Base-by-base conservation (phyloP, 2,113 vertebrate species). In the Oncorhynchus gorbuscha region DNA sequence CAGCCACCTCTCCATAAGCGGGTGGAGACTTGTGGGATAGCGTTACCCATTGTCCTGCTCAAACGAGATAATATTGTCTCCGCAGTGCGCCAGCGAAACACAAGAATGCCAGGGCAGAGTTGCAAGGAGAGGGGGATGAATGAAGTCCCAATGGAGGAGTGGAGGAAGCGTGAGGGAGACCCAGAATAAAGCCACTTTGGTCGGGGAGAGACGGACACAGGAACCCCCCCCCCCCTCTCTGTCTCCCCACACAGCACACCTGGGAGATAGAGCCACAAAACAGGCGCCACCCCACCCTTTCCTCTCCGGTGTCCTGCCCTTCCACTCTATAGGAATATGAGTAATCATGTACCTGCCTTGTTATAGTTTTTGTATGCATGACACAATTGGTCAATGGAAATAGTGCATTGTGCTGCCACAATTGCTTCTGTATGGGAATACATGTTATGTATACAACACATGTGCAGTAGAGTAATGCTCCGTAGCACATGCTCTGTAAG, bases 211-310 rank as follows among this genome's bases (percentile, higher is more conserved):
- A 16, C 16, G 9, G 26, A 68, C 45, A 55, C 8, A n/a, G 16
- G 24, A 28, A 51, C 2, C 30, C 30, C 8, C 39, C 30, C 8
- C 39, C 8, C 45, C 1, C 64, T 7, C 12, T 1, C 3, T 64
- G 13, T n/a, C 61, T 49, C 39, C 69, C 64, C 59, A 14, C 55
- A 48, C 58, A 16, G 16, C 65, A 77, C 66, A 74, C 30, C 66
- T 81, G 79, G 70, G 74, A 61, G 49, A 59, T 68, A 28, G 51
- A 30, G 69, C 35, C 39, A 80, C 61, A 59, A 59, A 72, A 24
- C n/a, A 67, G 22, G 16, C 58, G 18, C 72, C 30, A 13, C 39
- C 9, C 39, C 68, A 70, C 35, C 69, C 30, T n/a, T 12, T 26
- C 69, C 69, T 49, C 35, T 45, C 39, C 39, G 9, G 9, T 45